phyloP scores from a whole-genome alignment of 2,113 vertebrate species.

The Actenoides hombroni region DNA sequence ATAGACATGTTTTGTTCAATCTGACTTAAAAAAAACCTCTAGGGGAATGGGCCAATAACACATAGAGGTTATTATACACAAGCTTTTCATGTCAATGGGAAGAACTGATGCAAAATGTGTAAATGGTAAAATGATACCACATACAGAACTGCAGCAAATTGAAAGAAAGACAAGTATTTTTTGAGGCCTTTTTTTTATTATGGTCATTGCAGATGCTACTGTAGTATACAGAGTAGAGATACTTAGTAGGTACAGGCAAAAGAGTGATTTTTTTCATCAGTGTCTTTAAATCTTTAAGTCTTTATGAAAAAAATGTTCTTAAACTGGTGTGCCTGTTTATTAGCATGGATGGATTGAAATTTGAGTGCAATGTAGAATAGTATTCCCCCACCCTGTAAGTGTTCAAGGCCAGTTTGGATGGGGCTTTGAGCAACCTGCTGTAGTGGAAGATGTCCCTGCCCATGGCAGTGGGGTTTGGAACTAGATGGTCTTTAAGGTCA shows the following conservation, averaged over 20 bases:
- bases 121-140: neutral
- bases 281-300: neutral
- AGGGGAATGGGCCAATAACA: neutral
- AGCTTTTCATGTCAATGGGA: neutral
- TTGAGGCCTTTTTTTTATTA: neutral
- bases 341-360: neutral
- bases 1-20: neutral
- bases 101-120: neutral
- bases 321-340: neutral
- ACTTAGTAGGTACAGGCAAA: neutral
- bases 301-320: neutral
- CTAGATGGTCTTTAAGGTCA: neutral
- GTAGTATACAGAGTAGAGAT: neutral
- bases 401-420: too few species aligned
- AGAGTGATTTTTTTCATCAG: neutral
- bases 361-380: neutral
- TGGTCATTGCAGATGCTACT: neutral
- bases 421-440: too few species aligned
- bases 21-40: neutral
- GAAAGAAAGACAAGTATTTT: neutral
- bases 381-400: neutral
- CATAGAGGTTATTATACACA: neutral
- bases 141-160: neutral
- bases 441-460: neutral
- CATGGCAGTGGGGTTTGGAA: too few species aligned